phyloP scores from a whole-genome alignment of 1,140 invertebrate species.

The Metaphire vulgaris region DNA sequence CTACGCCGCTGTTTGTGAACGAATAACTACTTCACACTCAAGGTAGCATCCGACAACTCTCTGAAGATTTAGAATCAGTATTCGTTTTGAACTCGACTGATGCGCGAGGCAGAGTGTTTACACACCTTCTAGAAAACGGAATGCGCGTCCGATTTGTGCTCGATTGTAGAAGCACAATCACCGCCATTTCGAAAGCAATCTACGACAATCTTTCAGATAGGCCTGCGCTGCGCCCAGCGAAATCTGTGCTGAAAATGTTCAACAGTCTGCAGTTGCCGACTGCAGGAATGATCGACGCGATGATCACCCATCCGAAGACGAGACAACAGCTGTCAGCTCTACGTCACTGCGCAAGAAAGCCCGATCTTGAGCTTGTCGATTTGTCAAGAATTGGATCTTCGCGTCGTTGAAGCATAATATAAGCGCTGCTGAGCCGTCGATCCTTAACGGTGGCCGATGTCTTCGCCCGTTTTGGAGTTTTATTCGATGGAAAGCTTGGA shows the following conservation, averaged over 20 bases:
- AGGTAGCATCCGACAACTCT: neutral
- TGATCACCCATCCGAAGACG: neutral
- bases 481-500: conserved; percentile 24
- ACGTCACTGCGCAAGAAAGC: neutral
- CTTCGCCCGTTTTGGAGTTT: neutral
- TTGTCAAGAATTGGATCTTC: neutral
- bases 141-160: neutral
- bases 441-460: neutral
- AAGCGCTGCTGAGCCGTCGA: neutral
- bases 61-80: neutral
- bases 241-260: neutral
- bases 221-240: neutral
- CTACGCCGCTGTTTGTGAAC: neutral
- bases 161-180: too few species aligned
- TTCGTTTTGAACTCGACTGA: neutral
- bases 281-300: neutral
- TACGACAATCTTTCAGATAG: neutral
- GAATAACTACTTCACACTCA: neutral
- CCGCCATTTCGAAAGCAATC: neutral
- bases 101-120: neutral
- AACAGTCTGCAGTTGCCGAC: neutral
- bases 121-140: neutral
- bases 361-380: neutral
- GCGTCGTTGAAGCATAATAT: neutral
- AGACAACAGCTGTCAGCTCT: neutral